phyloP scores from a whole-genome alignment of 2,888 invertebrate genomes.

The Dryocosmus kuriphilus region DNA sequence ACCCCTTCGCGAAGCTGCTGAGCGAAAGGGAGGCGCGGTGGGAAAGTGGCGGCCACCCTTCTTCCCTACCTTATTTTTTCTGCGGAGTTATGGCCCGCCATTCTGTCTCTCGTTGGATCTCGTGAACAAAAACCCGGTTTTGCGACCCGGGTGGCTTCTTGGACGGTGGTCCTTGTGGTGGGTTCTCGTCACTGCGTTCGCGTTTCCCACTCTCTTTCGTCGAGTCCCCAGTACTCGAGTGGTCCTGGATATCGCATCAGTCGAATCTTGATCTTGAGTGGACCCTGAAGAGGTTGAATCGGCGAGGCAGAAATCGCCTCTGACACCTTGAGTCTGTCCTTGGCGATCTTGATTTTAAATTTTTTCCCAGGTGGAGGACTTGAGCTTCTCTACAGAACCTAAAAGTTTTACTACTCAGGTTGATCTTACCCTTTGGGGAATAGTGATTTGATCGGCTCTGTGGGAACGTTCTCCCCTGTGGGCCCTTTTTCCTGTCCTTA shows the following conservation, averaged over 20 bases:
- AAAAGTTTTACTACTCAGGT: conserved; percentile 68
- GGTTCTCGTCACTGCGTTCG: conserved; percentile 73
- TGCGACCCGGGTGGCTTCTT: conserved; percentile 66
- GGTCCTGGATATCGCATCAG: conserved; percentile 82
- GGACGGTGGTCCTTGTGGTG: conserved; percentile 58
- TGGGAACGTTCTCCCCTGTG: conserved; percentile 78
- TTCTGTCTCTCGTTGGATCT: conserved; percentile 73
- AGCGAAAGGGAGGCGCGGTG: conserved; percentile 61
- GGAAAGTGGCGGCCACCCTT: conserved; percentile 67
- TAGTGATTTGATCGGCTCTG: conserved; percentile 80
- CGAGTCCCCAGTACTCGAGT: conserved; percentile 42
- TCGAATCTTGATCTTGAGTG: conserved; percentile 90
- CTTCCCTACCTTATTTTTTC: conserved; percentile 77
- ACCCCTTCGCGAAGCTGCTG: conserved; percentile 60
- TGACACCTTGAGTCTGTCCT: conserved; percentile 82
- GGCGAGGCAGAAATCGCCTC: conserved; percentile 37
- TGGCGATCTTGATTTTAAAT: conserved; percentile 91
- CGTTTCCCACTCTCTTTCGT: conserved; percentile 71
- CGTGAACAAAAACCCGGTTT: conserved; percentile 76
- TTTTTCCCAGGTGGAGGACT: conserved; percentile 77
- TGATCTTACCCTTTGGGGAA: conserved; percentile 82
- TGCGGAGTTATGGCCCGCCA: conserved; percentile 73
- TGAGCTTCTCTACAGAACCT: conserved; percentile 63
- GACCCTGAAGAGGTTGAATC: conserved; percentile 62
- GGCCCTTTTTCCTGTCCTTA: conserved; percentile 80